Evolutionary conservation across 1,140 invertebrate genomes (phyloP), one percentile per base, ranked within the genome.

Genomic region (Leptopilina clavipes): DNA sequence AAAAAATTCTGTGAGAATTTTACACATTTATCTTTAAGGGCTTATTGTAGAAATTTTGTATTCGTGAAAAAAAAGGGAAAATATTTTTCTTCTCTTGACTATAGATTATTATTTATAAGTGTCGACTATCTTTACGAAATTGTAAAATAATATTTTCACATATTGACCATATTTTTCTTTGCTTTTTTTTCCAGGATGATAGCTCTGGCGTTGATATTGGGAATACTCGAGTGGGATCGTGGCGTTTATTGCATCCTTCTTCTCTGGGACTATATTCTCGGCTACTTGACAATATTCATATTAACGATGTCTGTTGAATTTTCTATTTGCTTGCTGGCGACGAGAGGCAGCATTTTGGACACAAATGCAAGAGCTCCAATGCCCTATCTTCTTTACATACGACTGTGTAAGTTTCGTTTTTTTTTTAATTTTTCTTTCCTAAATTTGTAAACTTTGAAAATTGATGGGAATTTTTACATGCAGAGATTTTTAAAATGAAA

Each of bases 331-430:
- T 91, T 94, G 77, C 92, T 96, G 71, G 95, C 96, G 71, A 93
- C 96, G 88, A 91, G 95, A 76, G 97, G 97, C 72, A 95, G 94
- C 79, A 97, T 97, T 82, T 91, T 97, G 72, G 93, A 96, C 83
- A 94, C 94, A 0, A 91, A 91, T 31, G 94, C 94, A 0, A 90
- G 96, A 70, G 92, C 93, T 54, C 92, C 94, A 75, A 96, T 97
- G 92, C 94, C 96, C 88, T 95, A 96, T 86, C 91, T 97, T 18
- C 93, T 97, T 72, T 97, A 97, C 89, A 87, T 94, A 74, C 92
- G 96, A 87, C 90, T 96, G 54, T 92, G 96, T 97, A 91, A 93
- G 93, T 90, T 77, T 31, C 5, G 25, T 2, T 31, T 31, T 31
- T 31, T 31, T 31, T 31, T 31, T 31, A 2, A 31, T 31, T 31